Evolutionary conservation across 2,113 vertebrate species (phyloP).

Genomic region (Lethenteron camtschaticum): DNA sequence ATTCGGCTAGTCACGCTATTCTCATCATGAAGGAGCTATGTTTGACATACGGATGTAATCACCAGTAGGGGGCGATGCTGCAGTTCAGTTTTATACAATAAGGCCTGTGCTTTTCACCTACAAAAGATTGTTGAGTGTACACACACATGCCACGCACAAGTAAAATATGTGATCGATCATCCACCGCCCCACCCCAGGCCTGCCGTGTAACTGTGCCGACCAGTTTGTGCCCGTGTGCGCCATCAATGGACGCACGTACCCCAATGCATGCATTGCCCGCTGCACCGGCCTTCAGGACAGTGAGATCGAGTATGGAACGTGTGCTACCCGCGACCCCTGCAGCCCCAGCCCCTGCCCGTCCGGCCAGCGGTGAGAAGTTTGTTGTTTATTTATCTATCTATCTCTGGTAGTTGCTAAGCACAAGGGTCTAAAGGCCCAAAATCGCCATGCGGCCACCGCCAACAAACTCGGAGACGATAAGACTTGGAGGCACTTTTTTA

Average conservation of each 20-base stretch:
- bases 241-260: slow-evolving; percentile 70
- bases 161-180: no score
- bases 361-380: slow-evolving; percentile 44
- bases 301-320: slow-evolving; percentile 65
- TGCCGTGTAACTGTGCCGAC: slow-evolving; percentile 72
- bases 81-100: slow-evolving; percentile 8
- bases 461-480: no score
- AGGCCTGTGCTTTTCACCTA: no score
- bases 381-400: no score
- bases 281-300: slow-evolving; percentile 68
- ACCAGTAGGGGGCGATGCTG: neutral
- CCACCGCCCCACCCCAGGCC: slow-evolving; percentile 23
- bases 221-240: slow-evolving; percentile 82
- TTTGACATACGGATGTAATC: neutral
- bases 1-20: no score
- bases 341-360: slow-evolving; percentile 44
- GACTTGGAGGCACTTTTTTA: no score
- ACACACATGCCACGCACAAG: no score
- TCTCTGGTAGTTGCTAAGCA: no score
- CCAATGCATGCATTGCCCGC: slow-evolving; percentile 71
- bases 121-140: no score
- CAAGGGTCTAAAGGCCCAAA: no score
- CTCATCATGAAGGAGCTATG: no score
- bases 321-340: slow-evolving; percentile 52
- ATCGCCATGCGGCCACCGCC: no score